Percentiles rank a stretch among this genome's conserved stretches.
phyloP scores from a whole-genome alignment of 2,888 invertebrate genomes.

The Eurytoma californica region DNA sequence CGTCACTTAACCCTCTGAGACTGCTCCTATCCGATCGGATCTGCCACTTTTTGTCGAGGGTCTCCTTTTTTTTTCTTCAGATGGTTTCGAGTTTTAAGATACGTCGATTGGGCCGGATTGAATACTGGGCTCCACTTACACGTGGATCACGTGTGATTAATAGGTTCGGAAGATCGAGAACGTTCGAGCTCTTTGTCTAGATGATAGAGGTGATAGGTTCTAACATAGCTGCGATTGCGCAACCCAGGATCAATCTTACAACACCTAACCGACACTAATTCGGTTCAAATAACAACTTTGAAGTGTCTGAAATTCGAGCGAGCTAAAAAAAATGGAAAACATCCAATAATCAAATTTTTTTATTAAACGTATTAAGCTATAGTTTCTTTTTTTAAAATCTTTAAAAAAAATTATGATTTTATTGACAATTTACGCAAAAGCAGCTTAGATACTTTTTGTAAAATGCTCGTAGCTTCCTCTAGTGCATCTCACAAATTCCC shows the following conservation, averaged over 20 bases:
- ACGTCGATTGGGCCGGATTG: neutral
- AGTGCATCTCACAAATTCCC: neutral
- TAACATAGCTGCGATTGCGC: slow-evolving; percentile 40
- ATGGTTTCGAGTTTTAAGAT: neutral
- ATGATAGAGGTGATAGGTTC: slow-evolving; percentile 29
- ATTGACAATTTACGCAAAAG: too few relatives aligned
- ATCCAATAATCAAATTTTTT: too few relatives aligned
- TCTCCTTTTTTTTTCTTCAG: neutral
- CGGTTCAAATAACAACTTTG: too few relatives aligned
- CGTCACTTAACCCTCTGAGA: neutral
- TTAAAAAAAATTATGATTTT: too few relatives aligned
- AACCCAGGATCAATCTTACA: slow-evolving; percentile 38
- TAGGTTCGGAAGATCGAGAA: slow-evolving; percentile 23
- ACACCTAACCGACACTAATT: neutral
- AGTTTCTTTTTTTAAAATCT: too few relatives aligned
- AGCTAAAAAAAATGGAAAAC: too few relatives aligned
- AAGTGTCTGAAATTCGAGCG: too few relatives aligned
- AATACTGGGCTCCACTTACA: neutral
- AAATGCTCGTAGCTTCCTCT: neutral
- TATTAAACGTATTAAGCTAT: too few relatives aligned
- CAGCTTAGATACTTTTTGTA: too few relatives aligned
- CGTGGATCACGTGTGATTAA: slow-evolving; percentile 38
- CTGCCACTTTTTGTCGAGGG: neutral
- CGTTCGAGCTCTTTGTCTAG: neutral
- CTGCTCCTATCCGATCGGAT: too few relatives aligned